Evolutionary conservation across 2,888 invertebrate genomes (phyloP).

Genomic region (Clanis bilineata): DNA sequence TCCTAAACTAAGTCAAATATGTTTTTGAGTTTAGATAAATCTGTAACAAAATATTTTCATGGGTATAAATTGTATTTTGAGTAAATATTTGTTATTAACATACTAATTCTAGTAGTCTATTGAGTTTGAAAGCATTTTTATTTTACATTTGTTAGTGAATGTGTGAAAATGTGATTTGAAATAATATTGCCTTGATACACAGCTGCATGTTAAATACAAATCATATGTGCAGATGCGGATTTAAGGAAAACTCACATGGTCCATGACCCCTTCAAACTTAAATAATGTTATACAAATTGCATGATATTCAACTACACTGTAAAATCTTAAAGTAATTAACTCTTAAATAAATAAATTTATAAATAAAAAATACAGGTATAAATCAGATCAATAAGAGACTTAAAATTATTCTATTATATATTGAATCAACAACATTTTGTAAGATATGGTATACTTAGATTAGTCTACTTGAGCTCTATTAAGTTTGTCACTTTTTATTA

Average conservation of each 20-base stretch:
- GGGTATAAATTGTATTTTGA: background rate
- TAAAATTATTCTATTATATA: background rate
- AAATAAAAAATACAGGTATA: no score
- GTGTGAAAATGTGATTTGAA: no score
- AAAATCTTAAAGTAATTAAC: no score
- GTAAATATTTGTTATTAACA: background rate
- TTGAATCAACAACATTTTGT: background rate
- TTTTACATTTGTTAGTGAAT: no score
- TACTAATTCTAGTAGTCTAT: background rate
- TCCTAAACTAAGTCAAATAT: background rate
- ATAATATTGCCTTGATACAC: no score
- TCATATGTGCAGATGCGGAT: background rate
- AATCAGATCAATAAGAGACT: background rate
- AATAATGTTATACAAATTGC: no score
- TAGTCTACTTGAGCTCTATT: background rate
- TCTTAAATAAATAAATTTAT: no score
- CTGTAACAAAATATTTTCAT: conserved; percentile 2
- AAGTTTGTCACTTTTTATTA: no score
- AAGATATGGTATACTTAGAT: background rate
- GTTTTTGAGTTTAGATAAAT: background rate
- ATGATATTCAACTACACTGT: no score
- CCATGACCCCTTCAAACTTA: background rate
- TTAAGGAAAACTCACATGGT: background rate
- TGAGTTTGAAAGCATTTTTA: background rate
- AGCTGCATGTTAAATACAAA: no score